Conservation (phyloP, 2,888 invertebrate species). For the Drosophila hamatofila region DNA sequence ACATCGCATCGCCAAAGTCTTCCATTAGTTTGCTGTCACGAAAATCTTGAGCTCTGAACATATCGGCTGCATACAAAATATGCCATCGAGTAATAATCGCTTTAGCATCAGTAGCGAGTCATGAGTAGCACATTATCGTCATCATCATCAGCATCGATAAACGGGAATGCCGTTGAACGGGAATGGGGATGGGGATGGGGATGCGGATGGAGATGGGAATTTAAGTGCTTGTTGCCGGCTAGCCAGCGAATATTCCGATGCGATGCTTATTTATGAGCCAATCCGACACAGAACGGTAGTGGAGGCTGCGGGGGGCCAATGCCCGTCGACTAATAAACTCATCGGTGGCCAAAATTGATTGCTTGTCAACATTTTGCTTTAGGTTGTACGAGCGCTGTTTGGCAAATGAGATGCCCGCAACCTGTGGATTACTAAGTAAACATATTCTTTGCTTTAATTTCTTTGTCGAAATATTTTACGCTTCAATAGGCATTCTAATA, state of each 20-base stretch:
- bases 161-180: conserved; percentile 12
- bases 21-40: conserved; percentile 65
- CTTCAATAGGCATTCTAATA: too few species aligned
- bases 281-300: conserved; percentile 15
- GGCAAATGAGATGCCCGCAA: background rate
- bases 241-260: conserved; percentile 13
- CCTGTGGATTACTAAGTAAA: background rate
- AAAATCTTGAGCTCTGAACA: conserved; percentile 12
- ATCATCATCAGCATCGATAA: conserved; percentile 54
- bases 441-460: background rate
- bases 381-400: background rate
- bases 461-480: background rate
- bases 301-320: background rate
- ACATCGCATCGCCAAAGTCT: conserved; percentile 59
- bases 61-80: conserved; percentile 67
- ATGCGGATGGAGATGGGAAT: conserved; percentile 35
- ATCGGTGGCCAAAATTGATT: conserved; percentile 55
- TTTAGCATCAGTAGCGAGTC: conserved; percentile 42
- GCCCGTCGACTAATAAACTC: conserved; percentile 70
- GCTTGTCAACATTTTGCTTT: conserved; percentile 48
- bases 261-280: conserved; percentile 60
- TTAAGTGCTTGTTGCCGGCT: conserved; percentile 60
- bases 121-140: conserved; percentile 46
- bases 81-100: conserved; percentile 45
- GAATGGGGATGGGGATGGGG: conserved; percentile 33